These are phyloP conservation scores for Thalassoma bifasciatum DNA, from an alignment of 2,113 vertebrate species.

Conservation along the genomic window DNA sequence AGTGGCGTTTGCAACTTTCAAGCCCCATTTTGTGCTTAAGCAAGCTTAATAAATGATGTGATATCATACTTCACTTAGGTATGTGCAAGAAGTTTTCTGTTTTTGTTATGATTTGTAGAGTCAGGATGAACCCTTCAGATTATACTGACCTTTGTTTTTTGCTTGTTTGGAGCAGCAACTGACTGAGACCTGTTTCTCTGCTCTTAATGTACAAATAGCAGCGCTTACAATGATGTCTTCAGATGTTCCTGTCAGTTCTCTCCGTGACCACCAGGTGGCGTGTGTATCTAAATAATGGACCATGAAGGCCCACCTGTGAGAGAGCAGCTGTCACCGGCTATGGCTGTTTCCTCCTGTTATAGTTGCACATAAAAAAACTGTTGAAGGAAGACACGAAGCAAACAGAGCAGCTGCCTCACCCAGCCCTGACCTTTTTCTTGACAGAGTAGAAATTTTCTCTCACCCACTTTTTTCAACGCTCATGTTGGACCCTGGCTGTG, in stretches of 20 bases:
- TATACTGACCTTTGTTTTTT: background rate
- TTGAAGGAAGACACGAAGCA: constrained; percentile 26
- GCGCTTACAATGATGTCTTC: background rate
- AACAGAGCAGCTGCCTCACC: constrained; percentile 16
- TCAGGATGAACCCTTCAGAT: background rate
- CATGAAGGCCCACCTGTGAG: constrained; percentile 26
- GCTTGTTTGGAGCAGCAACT: background rate
- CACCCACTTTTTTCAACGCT: background rate
- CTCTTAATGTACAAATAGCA: background rate
- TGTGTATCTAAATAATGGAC: constrained; percentile 7
- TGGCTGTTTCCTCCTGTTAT: constrained; percentile 45
- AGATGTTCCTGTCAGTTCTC: background rate
- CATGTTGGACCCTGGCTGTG: background rate
- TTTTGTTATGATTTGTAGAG: background rate
- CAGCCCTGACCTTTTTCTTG: background rate
- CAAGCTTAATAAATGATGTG: no score
- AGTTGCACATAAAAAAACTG: constrained; percentile 42
- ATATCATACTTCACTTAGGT: no score
- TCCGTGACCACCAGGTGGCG: constrained; percentile 62
- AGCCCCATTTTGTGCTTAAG: no score
- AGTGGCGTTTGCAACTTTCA: no score
- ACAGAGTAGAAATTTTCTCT: background rate
- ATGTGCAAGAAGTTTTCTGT: no score
- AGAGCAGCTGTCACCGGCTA: constrained; percentile 26
- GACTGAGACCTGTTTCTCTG: background rate